phyloP scores from a whole-genome alignment of 2,888 invertebrate genomes.

The Epistrophe grossulariae region DNA sequence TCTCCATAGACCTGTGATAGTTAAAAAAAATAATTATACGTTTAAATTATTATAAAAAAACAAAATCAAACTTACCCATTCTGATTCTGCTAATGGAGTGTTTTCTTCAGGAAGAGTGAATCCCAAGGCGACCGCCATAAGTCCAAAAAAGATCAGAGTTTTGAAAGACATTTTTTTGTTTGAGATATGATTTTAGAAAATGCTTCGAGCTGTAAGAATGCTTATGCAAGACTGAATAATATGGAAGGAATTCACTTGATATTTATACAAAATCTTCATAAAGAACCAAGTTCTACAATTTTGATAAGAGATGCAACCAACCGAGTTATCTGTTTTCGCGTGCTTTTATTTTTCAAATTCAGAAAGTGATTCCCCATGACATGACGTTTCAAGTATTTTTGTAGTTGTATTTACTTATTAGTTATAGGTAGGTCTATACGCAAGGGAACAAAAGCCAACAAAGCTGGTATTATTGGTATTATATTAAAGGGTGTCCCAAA shows the following conservation, averaged over 20 bases:
- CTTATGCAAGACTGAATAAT: not conserved
- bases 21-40: too few species aligned
- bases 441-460: too few species aligned
- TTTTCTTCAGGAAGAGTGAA: not conserved
- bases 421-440: too few species aligned
- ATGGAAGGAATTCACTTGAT: not conserved
- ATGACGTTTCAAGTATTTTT: too few species aligned
- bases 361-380: not conserved
- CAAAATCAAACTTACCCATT: too few species aligned
- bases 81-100: not conserved
- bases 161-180: not conserved
- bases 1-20: too few species aligned
- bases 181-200: too few species aligned
- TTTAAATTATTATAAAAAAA: too few species aligned
- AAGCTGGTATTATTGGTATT: too few species aligned
- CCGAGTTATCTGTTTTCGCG: not conserved
- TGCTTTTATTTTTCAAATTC: not conserved
- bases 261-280: not conserved
- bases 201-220: not conserved
- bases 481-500: too few species aligned
- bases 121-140: not conserved
- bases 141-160: not conserved
- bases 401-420: too few species aligned
- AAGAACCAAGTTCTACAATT: not conserved
- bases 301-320: not conserved